Evolutionary conservation across 1,140 invertebrate species (phyloP).

Genomic region (Nasonia vitripennis): DNA sequence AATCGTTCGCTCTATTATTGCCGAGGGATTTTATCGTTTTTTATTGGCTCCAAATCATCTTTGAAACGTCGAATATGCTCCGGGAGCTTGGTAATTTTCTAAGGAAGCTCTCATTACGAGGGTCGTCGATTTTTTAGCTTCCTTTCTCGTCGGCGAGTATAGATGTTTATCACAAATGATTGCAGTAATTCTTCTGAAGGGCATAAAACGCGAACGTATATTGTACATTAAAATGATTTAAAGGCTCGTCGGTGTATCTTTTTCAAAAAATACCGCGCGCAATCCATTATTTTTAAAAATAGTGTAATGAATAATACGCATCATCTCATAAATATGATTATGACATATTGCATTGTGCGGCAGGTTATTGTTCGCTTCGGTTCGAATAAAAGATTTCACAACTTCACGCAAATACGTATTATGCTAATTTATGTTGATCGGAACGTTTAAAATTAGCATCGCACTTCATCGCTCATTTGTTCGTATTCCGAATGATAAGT

Average conservation of each 20-base stretch:
- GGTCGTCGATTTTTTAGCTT: neutral
- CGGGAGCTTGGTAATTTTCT: neutral
- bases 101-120: constrained; percentile 24
- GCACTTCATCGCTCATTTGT: neutral
- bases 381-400: neutral
- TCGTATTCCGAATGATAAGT: neutral
- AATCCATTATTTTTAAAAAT: neutral
- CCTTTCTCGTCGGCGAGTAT: neutral
- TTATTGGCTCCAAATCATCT: constrained; percentile 51
- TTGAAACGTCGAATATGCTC: constrained; percentile 33
- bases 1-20: no score
- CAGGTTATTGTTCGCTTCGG: neutral
- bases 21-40: constrained; percentile 41
- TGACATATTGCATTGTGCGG: neutral
- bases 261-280: no score
- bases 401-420: neutral
- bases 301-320: neutral
- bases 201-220: no score
- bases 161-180: no score
- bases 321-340: neutral
- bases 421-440: neutral
- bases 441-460: neutral
- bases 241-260: no score
- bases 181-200: no score
- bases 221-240: no score